Base-by-base conservation (phyloP, 2,888 invertebrate species). In the Zelleria hepariella region DNA sequence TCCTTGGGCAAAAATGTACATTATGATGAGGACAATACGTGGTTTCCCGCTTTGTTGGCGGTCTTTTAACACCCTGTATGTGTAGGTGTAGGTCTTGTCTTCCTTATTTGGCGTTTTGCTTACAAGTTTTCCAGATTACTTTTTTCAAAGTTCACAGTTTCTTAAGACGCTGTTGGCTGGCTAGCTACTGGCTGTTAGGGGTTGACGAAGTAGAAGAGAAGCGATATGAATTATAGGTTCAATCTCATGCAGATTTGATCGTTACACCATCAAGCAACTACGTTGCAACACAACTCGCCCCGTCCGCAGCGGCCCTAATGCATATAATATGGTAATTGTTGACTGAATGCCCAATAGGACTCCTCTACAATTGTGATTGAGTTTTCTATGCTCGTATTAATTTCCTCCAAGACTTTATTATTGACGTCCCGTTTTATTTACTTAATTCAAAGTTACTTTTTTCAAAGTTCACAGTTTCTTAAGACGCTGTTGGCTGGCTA, bases 321-420 rank as follows among this genome's bases (percentile, higher is more conserved):
- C 69, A 73, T 73, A 75, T 74, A 73, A 70, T 74, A 77, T 76
- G 73, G 72, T 71, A 62, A 64, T 64, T 48, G 27, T 42, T 32
- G 58, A 54, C 57, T 61, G 62, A 63, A 62, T 61, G 58, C 48
- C 47, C 47, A 68, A 73, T 74, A 64, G 68, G 66, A 70, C 72
- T 71, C n/a, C 64, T 58, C 63, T 72, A 78, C 75, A 74, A 77
- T 77, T 71, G 73, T 65, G 71, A 73, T 75, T 77, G 74, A 76
- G 70, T 70, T 73, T 72, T 62, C 58, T 60, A 68, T 70, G 68
- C 62, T 68, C 63, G 65, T 69, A 72, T 72, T 72, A 69, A 72
- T 72, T 68, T 65, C 56, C 63, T 59, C 20, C 5, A 57, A 58
- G 64, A 61, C 63, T 54, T 61, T 58, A 5, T 27, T 32, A 57